Percentiles rank a stretch among this genome's conserved stretches.
These are phyloP conservation scores for Mythimna ferrago DNA, from an alignment of 2,888 invertebrate species.

Conservation along the genomic window DNA sequence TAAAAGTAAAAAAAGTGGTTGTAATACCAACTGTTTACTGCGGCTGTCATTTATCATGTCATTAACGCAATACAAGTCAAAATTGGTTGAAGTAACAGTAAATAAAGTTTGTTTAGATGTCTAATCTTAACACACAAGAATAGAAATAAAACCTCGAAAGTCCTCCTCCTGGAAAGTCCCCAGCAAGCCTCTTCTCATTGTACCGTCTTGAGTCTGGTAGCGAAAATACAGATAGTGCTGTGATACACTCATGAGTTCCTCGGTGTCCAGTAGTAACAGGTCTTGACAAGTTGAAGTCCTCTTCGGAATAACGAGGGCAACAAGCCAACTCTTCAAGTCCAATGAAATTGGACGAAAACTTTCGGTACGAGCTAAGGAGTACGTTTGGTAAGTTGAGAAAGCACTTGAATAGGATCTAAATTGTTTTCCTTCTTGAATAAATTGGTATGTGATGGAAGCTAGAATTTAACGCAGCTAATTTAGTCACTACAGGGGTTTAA, in stretches of 20 bases:
- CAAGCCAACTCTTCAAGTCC: conserved; percentile 53
- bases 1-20: no score
- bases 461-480: background rate
- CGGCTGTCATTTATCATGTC: no score
- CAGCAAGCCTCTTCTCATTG: conserved; percentile 75
- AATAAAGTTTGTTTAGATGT: no score
- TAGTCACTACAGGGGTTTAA: no score
- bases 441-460: conserved; percentile 7
- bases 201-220: conserved; percentile 53
- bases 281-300: conserved; percentile 59
- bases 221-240: conserved; percentile 49
- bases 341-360: conserved; percentile 62
- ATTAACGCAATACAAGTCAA: no score
- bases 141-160: conserved; percentile 61
- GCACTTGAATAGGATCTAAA: conserved; percentile 31
- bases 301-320: conserved; percentile 61
- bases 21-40: no score
- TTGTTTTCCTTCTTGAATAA: conserved; percentile 39
- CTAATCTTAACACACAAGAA: background rate
- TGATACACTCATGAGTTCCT: conserved; percentile 47
- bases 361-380: background rate
- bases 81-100: no score
- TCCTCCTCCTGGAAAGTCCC: conserved; percentile 84
- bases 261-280: conserved; percentile 56
- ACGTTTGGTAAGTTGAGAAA: conserved; percentile 24